A percentile compares a stretch with the other conserved stretches of the same genome.
Conservation (phyloP, 2,797 vertebrate species). For the Enteromius fasciolatus region DNA sequence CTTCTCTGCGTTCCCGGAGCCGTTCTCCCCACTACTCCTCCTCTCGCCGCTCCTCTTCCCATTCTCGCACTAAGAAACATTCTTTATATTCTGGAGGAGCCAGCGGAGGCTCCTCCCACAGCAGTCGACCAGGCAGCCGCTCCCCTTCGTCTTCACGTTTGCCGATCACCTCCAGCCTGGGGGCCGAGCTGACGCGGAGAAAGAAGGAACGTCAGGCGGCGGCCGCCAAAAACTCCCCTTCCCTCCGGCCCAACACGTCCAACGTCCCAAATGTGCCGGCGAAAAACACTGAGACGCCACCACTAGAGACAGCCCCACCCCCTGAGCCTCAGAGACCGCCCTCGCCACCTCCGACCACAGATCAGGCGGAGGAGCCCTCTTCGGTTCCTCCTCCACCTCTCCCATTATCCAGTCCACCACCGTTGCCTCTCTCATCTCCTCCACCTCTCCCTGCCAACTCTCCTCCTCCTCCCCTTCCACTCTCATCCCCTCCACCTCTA, state of each 20-base stretch:
- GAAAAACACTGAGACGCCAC: slow-evolving; percentile 53
- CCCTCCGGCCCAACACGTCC: slow-evolving; percentile 67
- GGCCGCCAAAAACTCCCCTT: slow-evolving; percentile 73
- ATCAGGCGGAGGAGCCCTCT: slow-evolving; percentile 64
- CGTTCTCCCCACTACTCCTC: slow-evolving; percentile 88
- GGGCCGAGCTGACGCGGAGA: slow-evolving; percentile 92
- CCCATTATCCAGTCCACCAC: slow-evolving; percentile 75
- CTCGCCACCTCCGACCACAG: slow-evolving; percentile 67
- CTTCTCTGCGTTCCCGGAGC: slow-evolving; percentile 91
- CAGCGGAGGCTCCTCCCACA: slow-evolving; percentile 76
- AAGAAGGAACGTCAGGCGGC: slow-evolving; percentile 94
- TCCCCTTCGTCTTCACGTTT: slow-evolving; percentile 87
- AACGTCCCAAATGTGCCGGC: slow-evolving; percentile 45
- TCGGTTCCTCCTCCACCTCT: slow-evolving; percentile 66
- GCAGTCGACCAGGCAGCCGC: slow-evolving; percentile 88
- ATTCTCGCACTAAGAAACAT: slow-evolving; percentile 89
- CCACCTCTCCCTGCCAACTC: slow-evolving; percentile 77
- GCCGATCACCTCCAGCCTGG: slow-evolving; percentile 92
- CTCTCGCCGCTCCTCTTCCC: slow-evolving; percentile 82
- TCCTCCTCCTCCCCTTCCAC: slow-evolving; percentile 75
- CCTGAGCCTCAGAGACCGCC: slow-evolving; percentile 67
- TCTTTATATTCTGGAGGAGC: slow-evolving; percentile 73
- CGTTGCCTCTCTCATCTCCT: slow-evolving; percentile 73
- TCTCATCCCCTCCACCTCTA: slow-evolving; percentile 66
- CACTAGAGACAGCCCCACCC: slow-evolving; percentile 55